phyloP scores from a whole-genome alignment of 2,797 vertebrate species.

The Pantherophis alleghaniensis region DNA sequence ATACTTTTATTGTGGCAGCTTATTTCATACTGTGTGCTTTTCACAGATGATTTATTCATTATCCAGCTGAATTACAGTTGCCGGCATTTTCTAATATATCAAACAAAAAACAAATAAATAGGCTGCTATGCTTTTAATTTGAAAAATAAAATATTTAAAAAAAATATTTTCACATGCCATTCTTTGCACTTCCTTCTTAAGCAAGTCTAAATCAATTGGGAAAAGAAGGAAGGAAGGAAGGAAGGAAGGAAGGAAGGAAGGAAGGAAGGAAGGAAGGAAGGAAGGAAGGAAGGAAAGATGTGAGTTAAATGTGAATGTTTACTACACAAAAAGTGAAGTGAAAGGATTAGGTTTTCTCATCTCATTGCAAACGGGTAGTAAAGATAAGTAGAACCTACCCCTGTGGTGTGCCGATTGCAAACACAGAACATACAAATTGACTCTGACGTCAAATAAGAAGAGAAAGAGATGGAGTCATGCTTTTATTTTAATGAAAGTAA shows the following conservation, averaged over 20 bases:
- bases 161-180: not conserved
- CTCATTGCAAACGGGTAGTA: too few species aligned
- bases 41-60: not conserved
- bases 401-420: not conserved
- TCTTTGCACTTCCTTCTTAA: not conserved
- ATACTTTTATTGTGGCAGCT: not conserved
- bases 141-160: too few species aligned
- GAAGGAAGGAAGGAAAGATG: not conserved
- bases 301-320: not conserved
- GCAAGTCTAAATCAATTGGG: not conserved
- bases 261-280: not conserved
- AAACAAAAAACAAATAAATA: not conserved
- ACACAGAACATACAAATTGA: not conserved
- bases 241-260: not conserved
- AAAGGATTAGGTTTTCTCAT: not conserved
- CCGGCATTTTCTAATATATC: not conserved
- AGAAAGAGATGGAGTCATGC: not conserved
- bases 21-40: not conserved
- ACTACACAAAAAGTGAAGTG: not conserved
- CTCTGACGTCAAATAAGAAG: not conserved
- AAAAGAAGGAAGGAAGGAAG: not conserved
- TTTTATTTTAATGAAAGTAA: not conserved
- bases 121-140: not conserved
- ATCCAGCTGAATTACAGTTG: not conserved
- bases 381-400: too few species aligned